Evolutionary conservation across 2,888 invertebrate species (phyloP), one percentile per base, ranked within the genome.

Genomic region (Drosophila glabriapex): DNA sequence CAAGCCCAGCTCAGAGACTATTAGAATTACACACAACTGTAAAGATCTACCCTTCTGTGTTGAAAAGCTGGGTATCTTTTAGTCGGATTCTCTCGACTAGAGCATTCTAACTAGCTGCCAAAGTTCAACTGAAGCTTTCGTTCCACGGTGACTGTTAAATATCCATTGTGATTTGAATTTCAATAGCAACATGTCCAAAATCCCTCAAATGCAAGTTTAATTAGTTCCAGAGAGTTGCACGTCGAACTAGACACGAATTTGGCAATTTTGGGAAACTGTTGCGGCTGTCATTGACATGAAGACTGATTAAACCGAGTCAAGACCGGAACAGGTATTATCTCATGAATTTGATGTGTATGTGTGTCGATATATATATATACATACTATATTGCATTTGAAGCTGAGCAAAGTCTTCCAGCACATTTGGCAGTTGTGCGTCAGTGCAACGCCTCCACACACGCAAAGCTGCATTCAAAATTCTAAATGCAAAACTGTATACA

Each of bases 351-450:
- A 22, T 52, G 16, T 10, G 9, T 19, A 10, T 10, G 2, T 28
- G 29, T n/a, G 19, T n/a, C 59, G 73, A 73, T n/a, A n/a, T n/a
- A n/a, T n/a, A n/a, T 73, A 78, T 46, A n/a, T 28, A 25, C 14
- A 28, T 6, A 46, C 7, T 9, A 16, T 25, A 84, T 81, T 89
- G 75, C 75, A 71, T 31, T 49, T 39, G 28, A 4, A n/a, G 72
- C 67, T 69, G 87, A 66, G 65, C 84, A 69, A 59, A 59, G 46
- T 73, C 72, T 76, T 84, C 55, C 79, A 70, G 67, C 55, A 80
- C 67, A 89, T 78, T 87, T 78, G 83, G 63, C 60, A 54, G 78
- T 73, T 60, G 67, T 83, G 82, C 76, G 68, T 88, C 76, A 78
- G 56, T 63, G 63, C 53, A 58, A 65, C 56, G 53, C 54, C 43